phyloP scores from a whole-genome alignment of 2,888 invertebrate species.

The Steinernema hermaphroditum region DNA sequence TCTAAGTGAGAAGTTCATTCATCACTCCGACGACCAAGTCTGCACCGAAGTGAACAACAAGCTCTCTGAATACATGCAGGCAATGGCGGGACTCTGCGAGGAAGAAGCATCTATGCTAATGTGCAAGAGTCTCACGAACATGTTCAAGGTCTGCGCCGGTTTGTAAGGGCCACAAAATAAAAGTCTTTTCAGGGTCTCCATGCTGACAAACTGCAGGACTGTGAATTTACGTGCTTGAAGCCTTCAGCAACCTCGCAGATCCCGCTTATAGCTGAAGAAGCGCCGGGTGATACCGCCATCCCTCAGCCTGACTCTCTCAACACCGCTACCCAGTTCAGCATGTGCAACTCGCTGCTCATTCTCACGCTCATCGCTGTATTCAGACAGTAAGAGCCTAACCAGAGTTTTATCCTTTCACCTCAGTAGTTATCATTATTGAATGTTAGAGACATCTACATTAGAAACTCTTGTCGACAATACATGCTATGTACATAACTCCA shows the following conservation, averaged over 20 bases:
- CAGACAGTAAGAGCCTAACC: not conserved
- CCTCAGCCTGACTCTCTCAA: conserved; percentile 17
- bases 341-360: conserved; percentile 9
- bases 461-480: too few species aligned
- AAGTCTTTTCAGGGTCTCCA: conserved; percentile 65
- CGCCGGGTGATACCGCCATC: conserved; percentile 14
- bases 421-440: not conserved
- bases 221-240: conserved; percentile 53
- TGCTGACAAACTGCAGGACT: conserved; percentile 58
- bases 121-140: conserved; percentile 60
- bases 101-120: conserved; percentile 62
- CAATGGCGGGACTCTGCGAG: conserved; percentile 60
- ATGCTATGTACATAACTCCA: not conserved
- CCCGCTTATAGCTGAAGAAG: not conserved
- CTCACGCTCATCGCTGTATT: not conserved
- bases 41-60: conserved; percentile 58
- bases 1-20: conserved; percentile 63
- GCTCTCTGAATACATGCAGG: conserved; percentile 60
- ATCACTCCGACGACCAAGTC: conserved; percentile 59
- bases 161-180: too few species aligned
- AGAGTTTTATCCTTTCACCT: conserved; percentile 11
- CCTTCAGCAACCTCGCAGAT: not conserved
- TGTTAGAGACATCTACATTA: conserved; percentile 5
- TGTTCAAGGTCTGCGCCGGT: conserved; percentile 63
- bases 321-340: not conserved